Base-by-base conservation (phyloP, 2,888 invertebrate species). In the Drosophila merina region DNA sequence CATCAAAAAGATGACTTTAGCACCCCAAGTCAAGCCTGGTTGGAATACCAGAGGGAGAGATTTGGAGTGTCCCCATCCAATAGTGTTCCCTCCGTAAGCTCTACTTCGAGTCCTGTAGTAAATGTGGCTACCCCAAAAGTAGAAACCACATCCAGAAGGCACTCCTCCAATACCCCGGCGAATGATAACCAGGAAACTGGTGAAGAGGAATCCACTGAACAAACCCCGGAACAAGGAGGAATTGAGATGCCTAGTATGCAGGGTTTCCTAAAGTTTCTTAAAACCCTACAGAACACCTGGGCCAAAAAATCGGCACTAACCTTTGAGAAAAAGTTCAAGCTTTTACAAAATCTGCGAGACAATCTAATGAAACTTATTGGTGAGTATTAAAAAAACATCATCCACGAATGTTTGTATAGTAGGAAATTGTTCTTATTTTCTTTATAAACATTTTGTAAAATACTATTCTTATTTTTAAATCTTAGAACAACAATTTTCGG, bases 331-430 rank as follows among this genome's bases (percentile, higher is more conserved):
- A 92, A 92, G 81, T 90, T 92, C 4, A 84, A 89, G 72, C 73
- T 86, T 49, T 72, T 92, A 0, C 83, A 88, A 44, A 74, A 75
- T 3, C 75, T 92, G 6, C 86, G 89, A 3, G 93, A 94, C 72
- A 92, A 93, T 59, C 91, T 96, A 25, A 91, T 96, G 72, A 89
- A 90, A 26, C 94, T 94, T 84, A 95, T 96, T 77, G 94, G 96
- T 96, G 12, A 12, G 55, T 50, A 20, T 20, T 20, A 20, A 20
- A 20, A 14, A 20, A 20, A 20, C 20, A 20, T 20, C 20, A 20
- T 20, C 1, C 2, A 20, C 1, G 20, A 20, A 20, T 1, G 20
- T 20, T 20, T 20, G 1, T 20, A 2, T 20, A 20, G 2, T 2
- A 20, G 2, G 1, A 20, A 20, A 20, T 20, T 20, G 20, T 20